Conservation (phyloP, 2,113 vertebrate species). For the Micronycteris hirsuta region DNA sequence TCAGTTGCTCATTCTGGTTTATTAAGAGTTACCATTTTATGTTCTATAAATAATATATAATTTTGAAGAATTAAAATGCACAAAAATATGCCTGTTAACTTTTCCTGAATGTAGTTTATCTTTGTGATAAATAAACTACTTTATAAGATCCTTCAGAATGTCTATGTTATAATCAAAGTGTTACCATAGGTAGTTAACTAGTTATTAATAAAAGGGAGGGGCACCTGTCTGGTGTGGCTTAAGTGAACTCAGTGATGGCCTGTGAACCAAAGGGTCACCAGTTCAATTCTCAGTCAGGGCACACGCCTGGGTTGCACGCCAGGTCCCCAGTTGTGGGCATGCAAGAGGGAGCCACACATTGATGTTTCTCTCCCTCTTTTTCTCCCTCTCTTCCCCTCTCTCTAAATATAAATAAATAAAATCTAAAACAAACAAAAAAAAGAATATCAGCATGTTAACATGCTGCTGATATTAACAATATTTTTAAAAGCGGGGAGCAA, state of each 20-base stretch:
- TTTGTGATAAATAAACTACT: background rate
- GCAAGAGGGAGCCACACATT: background rate
- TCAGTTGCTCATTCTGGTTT: background rate
- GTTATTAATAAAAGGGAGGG: no score
- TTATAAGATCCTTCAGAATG: background rate
- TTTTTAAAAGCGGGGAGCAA: no score
- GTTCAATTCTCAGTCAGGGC: no score
- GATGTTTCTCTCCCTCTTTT: background rate
- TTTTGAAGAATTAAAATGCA: constrained; percentile 14
- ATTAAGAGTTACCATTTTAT: constrained; percentile 8
- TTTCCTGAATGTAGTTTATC: background rate
- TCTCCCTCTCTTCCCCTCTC: background rate
- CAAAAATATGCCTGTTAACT: background rate
- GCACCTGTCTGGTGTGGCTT: no score
- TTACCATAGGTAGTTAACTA: no score
- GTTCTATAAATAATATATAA: background rate
- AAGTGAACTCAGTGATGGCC: no score
- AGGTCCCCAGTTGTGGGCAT: no score
- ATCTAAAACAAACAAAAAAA: no score
- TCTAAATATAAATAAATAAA: background rate
- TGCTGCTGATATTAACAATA: no score
- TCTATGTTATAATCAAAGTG: background rate
- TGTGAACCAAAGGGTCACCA: no score
- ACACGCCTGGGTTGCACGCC: no score
- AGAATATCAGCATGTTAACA: no score